Base-by-base conservation (phyloP, 2,113 vertebrate genomes). In the Calidris pygmaea region DNA sequence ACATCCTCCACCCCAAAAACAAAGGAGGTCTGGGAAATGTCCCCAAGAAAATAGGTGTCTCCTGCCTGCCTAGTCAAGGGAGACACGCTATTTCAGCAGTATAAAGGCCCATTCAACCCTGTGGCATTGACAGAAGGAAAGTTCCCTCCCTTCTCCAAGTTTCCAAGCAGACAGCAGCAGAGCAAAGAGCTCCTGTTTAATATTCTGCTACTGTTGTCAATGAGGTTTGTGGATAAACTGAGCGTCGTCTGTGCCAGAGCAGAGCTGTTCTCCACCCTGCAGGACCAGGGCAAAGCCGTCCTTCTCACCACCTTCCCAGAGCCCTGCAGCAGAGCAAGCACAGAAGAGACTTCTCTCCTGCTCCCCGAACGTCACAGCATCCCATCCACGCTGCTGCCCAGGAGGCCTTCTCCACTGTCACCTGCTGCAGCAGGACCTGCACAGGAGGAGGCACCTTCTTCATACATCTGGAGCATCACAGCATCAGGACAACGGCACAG, bases 191-290 rank as follows among this genome's bases (percentile, higher is more conserved):
- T 75, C 32, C 90, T 94, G 76, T 94, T 97, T 97, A 96, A 91
- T 89, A 97, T 96, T 96, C 93, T 91, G 87, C 67, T 91, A 53
- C 80, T 78, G 89, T 86, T 85, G 86, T 82, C 92, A 93, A 6
- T 87, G 80, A 96, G 93, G 93, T 92, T 65, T 95, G 70, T 94
- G 96, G 83, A 78, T 87, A 92, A 92, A 96, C 63, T 18, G 63
- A 94, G 85, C 11, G 1, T 88, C 43, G 53, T 56, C 62, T 53
- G 3, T 94, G 91, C 85, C 93, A 95, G 78, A 85, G 55, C 76
- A 85, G 82, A 90, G 75, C 65, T 55, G 95, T 52, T 87, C 89
- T 95, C 89, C 89, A 55, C 86, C 90, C 92, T 93, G 86, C 39
- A 43, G 37, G 56, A 85, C 39, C 22, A 11, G 75, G 80, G 88